Conservation (phyloP, 2,113 vertebrate genomes). For the Brienomyrus brachyistius region DNA sequence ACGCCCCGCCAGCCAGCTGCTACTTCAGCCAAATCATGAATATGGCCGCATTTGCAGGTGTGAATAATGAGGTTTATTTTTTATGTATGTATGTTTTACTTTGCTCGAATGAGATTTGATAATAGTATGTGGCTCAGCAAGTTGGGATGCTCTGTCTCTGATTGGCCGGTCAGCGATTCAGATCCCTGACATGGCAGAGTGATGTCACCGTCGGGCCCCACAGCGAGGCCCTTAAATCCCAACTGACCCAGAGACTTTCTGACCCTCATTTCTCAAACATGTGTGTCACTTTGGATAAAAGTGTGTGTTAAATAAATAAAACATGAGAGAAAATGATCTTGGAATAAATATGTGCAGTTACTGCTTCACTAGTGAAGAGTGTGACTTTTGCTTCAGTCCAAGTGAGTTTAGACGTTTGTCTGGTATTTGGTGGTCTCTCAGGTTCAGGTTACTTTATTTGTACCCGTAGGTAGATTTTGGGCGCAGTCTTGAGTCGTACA, state of each 20-base stretch:
- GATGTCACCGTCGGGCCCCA: background rate
- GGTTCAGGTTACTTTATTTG: too few species aligned
- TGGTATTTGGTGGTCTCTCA: too few species aligned
- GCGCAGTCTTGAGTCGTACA: too few species aligned
- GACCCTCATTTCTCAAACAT: background rate
- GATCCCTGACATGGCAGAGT: background rate
- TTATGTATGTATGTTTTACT: background rate
- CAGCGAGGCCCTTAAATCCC: background rate
- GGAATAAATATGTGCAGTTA: background rate
- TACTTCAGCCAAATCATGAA: constrained; percentile 89
- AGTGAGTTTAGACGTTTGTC: too few species aligned
- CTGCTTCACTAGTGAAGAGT: background rate
- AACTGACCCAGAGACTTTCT: background rate
- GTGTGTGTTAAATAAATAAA: background rate
- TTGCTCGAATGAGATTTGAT: background rate
- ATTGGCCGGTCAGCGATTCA: background rate
- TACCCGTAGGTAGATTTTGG: too few species aligned
- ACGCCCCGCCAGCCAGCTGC: constrained; percentile 79
- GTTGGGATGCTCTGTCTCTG: background rate
- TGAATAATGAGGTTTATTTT: constrained; percentile 26
- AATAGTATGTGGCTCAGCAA: background rate
- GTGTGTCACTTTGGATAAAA: background rate
- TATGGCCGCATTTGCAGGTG: constrained; percentile 84
- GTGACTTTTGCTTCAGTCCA: background rate
- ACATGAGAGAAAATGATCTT: background rate